Evolutionary conservation across 2,797 vertebrate species (phyloP).

Genomic region (Cercopithecus petaurista): DNA sequence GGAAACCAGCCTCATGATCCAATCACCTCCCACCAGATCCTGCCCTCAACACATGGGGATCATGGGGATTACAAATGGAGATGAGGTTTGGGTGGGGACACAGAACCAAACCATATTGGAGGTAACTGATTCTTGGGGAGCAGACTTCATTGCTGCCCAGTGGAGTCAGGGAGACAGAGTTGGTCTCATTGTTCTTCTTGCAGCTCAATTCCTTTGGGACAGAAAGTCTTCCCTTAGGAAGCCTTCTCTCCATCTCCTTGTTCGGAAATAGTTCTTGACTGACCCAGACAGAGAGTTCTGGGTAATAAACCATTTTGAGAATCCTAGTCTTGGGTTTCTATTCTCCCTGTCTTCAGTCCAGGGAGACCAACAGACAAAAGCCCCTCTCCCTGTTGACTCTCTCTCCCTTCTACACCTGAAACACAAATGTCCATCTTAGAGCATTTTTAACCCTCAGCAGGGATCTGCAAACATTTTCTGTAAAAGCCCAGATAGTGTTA

Average conservation of each 20-base stretch:
- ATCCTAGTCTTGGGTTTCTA: conserved; percentile 83
- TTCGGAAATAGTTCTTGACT: neutral
- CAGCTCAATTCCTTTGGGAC: conserved; percentile 82
- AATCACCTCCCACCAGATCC: no score
- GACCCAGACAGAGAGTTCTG: neutral
- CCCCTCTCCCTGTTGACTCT: conserved; percentile 86
- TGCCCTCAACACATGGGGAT: no score
- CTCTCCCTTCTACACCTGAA: conserved; percentile 88
- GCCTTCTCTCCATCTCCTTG: neutral
- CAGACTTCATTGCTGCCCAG: conserved; percentile 74
- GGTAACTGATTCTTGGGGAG: conserved; percentile 80
- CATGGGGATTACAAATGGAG: no score
- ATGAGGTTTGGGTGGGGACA: no score
- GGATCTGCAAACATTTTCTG: neutral
- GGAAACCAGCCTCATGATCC: no score
- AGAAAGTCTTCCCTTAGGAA: conserved; percentile 80
- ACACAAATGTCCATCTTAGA: conserved; percentile 83
- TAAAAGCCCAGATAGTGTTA: neutral
- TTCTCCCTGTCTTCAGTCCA: conserved; percentile 81
- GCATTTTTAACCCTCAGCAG: neutral
- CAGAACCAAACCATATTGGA: no score
- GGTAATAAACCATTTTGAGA: conserved; percentile 85
- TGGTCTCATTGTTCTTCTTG: conserved; percentile 79
- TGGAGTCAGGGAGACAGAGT: conserved; percentile 64
- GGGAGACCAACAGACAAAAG: conserved; percentile 86